Evolutionary conservation across 2,113 vertebrate species (phyloP).

Genomic region (Protobothrops flavoviridis): DNA sequence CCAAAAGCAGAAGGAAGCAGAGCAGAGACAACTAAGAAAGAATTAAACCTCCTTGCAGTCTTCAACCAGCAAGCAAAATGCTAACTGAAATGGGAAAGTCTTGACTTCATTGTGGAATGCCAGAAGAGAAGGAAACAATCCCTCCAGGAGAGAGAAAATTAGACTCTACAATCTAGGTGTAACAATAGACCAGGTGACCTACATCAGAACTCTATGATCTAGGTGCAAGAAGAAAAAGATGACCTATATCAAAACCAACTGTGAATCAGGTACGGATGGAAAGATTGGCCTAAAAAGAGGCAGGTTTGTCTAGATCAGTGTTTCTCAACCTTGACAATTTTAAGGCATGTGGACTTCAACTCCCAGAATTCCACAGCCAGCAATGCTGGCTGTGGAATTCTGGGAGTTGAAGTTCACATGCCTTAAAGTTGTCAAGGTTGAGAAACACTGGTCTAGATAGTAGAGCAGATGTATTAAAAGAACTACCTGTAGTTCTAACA

Average conservation of each 20-base stretch:
- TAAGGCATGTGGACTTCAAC: no score
- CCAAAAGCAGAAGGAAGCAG: neutral
- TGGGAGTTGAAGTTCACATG: no score
- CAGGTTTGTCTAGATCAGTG: no score
- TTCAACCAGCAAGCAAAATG: neutral
- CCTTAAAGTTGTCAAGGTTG: no score
- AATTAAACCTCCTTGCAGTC: neutral
- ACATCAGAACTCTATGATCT: neutral
- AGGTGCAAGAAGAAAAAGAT: neutral
- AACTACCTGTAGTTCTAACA: neutral
- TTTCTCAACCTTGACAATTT: no score
- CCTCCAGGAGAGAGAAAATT: neutral
- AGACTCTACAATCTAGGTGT: neutral
- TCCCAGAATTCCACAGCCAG: no score
- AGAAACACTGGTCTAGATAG: no score
- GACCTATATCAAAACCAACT: neutral
- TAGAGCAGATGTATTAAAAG: neutral
- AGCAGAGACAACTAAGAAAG: neutral
- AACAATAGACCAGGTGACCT: neutral
- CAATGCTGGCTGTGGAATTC: no score
- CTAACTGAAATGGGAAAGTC: neutral
- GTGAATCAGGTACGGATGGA: neutral
- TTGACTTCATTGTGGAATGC: neutral
- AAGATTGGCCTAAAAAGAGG: neutral
- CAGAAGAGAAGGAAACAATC: neutral